Percentiles rank a stretch among this genome's conserved stretches.
phyloP scores from a whole-genome alignment of 30 jellyfish, hydroid and myxozoan genomes.

The Clytia hemisphaerica region DNA sequence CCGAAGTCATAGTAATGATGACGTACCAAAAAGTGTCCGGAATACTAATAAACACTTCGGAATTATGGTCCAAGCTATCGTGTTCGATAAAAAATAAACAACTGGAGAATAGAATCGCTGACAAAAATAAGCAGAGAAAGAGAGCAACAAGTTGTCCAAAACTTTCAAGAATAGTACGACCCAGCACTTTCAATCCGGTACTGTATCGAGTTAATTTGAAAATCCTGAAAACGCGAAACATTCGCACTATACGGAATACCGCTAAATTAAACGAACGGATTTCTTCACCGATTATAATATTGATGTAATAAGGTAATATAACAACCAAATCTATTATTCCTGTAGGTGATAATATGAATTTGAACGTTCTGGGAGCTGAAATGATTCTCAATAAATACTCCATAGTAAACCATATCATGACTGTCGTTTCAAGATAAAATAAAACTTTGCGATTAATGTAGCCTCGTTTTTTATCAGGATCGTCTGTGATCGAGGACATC shows the following conservation, averaged over 20 bases:
- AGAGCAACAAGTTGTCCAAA: constrained; percentile 52
- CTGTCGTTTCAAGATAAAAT: constrained; percentile 19
- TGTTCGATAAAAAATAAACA: constrained; percentile 36
- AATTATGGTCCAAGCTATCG: neutral
- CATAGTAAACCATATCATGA: constrained; percentile 53
- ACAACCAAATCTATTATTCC: constrained; percentile 49
- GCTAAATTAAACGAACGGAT: constrained; percentile 9
- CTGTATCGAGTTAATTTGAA: constrained; percentile 52
- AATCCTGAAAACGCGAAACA: constrained; percentile 40
- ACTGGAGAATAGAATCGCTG: constrained; percentile 56
- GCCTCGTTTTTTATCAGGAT: neutral
- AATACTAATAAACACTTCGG: constrained; percentile 30
- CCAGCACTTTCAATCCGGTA: constrained; percentile 49
- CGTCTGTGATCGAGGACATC: neutral
- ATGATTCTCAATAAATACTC: constrained; percentile 36
- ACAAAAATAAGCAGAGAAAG: constrained; percentile 23
- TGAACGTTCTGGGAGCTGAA: constrained; percentile 36
- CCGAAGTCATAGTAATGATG: constrained; percentile 58
- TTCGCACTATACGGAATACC: constrained; percentile 34
- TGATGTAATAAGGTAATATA: constrained; percentile 36
- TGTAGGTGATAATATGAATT: constrained; percentile 27
- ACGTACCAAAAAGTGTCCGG: constrained; percentile 63
- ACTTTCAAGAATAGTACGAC: constrained; percentile 48
- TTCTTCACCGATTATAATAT: neutral
- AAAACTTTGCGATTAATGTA: constrained; percentile 6